Evolutionary conservation across 1,140 invertebrate species (phyloP), one percentile per base, ranked within the genome.

Genomic region (Prorops nasuta): DNA sequence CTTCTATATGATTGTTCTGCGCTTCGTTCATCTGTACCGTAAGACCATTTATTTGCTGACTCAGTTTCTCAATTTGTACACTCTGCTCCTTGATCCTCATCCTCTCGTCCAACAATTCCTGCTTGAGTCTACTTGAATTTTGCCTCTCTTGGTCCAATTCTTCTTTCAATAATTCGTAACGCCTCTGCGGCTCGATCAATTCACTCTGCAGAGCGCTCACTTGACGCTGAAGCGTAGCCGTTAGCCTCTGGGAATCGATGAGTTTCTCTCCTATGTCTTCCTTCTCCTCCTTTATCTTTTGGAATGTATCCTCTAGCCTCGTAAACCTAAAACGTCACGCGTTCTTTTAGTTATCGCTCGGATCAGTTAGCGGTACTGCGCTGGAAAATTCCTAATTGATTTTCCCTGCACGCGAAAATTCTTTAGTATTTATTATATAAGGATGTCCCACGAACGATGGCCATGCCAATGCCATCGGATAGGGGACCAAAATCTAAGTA

Each of bases 171-270:
- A 67, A 49, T 39, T 67, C 60, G n/a, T 69, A 67, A 9, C 63
- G 61, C 38, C 68, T 64, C 37, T 73, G 69, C 2, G 73, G 73
- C 24, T 76, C 73, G 18, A 72, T 58, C 0, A 72, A 49, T 53
- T 74, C 73, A 2, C 51, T 57, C 35, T 74, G 58, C 37, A 71
- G 50, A 0, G 42, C 19, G 0, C 47, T 31, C 8, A 66, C 22
- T 32, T 72, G 69, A 15, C 65, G 54, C 24, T 72, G 66, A 12
- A 76, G 53, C 22, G 59, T 65, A 8, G 57, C 59, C 10, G 64
- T 32, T 2, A 38, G 64, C 53, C 64, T 64, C 20, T 69, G 60
- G 15, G 63, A 42, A 18, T 69, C 58, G 6, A 31, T 49, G 3
- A 65, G 56, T 39, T 72, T 72, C 44, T 71, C 69, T 19, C 69